These are phyloP conservation scores for Limosa lapponica DNA, from an alignment of 2,797 vertebrate genomes.

Conservation along the genomic window DNA sequence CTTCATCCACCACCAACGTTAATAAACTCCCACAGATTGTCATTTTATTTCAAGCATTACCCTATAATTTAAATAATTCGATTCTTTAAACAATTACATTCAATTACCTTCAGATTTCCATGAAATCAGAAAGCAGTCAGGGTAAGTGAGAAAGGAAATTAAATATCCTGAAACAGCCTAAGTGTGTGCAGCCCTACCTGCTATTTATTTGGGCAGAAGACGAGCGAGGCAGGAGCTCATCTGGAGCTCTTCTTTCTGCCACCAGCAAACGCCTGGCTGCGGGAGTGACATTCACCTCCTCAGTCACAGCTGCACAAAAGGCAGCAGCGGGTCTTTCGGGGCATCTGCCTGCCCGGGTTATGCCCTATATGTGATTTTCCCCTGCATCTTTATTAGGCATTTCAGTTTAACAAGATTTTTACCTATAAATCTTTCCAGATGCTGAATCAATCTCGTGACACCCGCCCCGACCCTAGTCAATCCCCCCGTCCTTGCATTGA, in stretches of 20 bases:
- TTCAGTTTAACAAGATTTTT: slow-evolving; percentile 31
- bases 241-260: neutral
- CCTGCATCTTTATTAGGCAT: neutral
- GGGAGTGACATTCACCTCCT: neutral
- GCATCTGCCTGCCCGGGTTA: neutral
- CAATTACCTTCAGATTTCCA: slow-evolving; percentile 47
- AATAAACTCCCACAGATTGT: slow-evolving; percentile 7
- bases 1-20: neutral
- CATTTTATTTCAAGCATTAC: neutral
- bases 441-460: neutral
- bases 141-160: slow-evolving; percentile 8
- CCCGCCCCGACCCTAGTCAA: neutral
- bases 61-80: slow-evolving; percentile 45
- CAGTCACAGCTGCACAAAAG: neutral
- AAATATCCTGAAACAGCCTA: neutral
- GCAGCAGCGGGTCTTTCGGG: neutral
- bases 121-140: slow-evolving; percentile 27
- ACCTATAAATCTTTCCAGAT: neutral
- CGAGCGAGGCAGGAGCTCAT: neutral
- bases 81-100: slow-evolving; percentile 61
- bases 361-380: neutral
- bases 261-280: neutral
- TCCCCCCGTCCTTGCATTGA: neutral
- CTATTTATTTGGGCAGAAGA: neutral
- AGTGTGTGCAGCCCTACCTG: neutral